Conservation (phyloP, 2,113 vertebrate species). For the Chunga burmeisteri region DNA sequence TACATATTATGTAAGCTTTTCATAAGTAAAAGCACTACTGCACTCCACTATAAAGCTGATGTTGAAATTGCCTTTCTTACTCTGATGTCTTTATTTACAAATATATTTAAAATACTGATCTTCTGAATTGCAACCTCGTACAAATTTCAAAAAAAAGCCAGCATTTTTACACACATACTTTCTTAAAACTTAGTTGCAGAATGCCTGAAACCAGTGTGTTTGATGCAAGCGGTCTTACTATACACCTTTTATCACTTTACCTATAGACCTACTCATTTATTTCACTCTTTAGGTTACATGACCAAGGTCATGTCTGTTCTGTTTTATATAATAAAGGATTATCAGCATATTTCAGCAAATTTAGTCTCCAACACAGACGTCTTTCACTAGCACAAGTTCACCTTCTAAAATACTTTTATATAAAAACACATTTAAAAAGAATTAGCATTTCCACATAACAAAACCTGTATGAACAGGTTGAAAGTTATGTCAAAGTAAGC, state of each 20-base stretch:
- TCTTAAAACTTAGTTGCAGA: neutral
- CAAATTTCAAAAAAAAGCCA: neutral
- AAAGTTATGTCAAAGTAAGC: neutral
- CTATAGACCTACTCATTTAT: neutral
- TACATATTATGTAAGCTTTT: neutral
- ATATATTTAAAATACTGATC: neutral
- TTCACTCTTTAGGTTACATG: neutral
- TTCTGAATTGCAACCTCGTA: neutral
- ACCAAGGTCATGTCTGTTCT: neutral
- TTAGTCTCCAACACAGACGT: neutral
- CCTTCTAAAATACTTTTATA: neutral
- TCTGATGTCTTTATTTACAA: neutral
- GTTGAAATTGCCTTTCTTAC: neutral
- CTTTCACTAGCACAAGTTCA: neutral
- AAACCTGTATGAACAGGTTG: neutral
- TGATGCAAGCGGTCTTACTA: neutral
- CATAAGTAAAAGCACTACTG: neutral
- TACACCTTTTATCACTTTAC: neutral
- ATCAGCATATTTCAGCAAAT: neutral
- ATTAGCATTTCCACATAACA: neutral
- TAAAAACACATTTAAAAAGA: neutral
- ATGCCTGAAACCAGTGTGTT: neutral
- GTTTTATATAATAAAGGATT: neutral
- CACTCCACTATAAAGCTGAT: neutral
- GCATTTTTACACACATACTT: neutral